Conservation (phyloP, 92 coral and sea anemone genomes). For the Anthopleura xanthogrammica region DNA sequence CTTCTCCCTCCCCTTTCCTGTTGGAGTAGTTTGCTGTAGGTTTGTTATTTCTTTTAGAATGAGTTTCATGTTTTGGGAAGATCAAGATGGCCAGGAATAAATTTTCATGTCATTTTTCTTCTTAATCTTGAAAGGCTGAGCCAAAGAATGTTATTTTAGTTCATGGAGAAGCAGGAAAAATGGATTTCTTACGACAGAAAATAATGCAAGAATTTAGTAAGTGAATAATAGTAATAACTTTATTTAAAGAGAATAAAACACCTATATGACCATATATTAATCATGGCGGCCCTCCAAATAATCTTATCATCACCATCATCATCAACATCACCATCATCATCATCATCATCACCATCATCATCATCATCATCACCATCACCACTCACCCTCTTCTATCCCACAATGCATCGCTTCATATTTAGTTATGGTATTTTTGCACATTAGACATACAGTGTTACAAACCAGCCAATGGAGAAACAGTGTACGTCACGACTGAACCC, state of each 20-base stretch:
- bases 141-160: conserved; percentile 94
- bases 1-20: too few species aligned
- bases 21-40: too few species aligned
- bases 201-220: conserved; percentile 89
- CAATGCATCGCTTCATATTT: too few species aligned
- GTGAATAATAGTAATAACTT: conserved; percentile 6
- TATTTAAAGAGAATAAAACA: too few species aligned
- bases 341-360: not conserved
- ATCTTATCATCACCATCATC: not conserved
- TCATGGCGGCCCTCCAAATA: too few species aligned
- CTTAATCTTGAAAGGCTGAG: conserved; percentile 59
- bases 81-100: not conserved
- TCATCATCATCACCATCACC: not conserved
- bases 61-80: too few species aligned
- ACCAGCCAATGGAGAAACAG: conserved; percentile 96
- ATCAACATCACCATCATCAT: not conserved
- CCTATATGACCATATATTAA: too few species aligned
- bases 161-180: conserved; percentile 93
- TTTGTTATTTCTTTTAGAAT: too few species aligned
- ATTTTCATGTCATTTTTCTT: not conserved
- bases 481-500: conserved; percentile 74
- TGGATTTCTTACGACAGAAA: conserved; percentile 90
- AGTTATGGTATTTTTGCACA: not conserved
- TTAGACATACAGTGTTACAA: conserved; percentile 82
- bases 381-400: too few species aligned